These are phyloP conservation scores for Gastracanthus pulcherrimus DNA, from an alignment of 2,888 invertebrate genomes.

Conservation along the genomic window DNA sequence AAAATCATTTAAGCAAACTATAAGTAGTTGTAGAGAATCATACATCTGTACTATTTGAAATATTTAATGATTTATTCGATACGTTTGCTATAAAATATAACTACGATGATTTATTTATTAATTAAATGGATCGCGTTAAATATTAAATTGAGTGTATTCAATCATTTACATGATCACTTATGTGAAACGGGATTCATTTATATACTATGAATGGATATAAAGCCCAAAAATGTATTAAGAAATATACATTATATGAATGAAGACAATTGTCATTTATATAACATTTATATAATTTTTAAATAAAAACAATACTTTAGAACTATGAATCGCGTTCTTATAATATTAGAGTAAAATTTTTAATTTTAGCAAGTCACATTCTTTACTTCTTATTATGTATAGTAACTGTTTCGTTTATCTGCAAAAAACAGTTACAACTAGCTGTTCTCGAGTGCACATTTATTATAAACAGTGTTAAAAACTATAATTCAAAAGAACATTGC, in stretches of 20 bases:
- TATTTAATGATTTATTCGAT: not conserved
- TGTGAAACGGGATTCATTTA: no score
- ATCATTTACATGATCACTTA: no score
- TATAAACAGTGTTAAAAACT: not conserved
- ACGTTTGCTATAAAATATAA: no score
- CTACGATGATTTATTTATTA: no score
- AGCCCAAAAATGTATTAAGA: no score
- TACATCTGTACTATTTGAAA: no score
- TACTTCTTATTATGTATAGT: conserved; percentile 9
- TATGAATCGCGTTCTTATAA: not conserved
- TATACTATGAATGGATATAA: no score
- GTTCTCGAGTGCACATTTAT: not conserved
- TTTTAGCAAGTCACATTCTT: conserved; percentile 21
- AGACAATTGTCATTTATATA: not conserved
- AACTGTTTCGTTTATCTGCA: not conserved
- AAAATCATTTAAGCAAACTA: no score
- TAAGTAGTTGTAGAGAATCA: no score
- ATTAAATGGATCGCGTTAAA: no score
- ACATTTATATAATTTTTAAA: not conserved
- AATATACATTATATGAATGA: not conserved
- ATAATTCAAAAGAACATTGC: not conserved
- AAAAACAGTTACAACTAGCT: conserved; percentile 25
- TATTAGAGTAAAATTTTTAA: not conserved
- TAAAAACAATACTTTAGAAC: not conserved
- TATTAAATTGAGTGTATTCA: no score